phyloP scores from a whole-genome alignment of 2,888 invertebrate species.

The Apantesis nais region DNA sequence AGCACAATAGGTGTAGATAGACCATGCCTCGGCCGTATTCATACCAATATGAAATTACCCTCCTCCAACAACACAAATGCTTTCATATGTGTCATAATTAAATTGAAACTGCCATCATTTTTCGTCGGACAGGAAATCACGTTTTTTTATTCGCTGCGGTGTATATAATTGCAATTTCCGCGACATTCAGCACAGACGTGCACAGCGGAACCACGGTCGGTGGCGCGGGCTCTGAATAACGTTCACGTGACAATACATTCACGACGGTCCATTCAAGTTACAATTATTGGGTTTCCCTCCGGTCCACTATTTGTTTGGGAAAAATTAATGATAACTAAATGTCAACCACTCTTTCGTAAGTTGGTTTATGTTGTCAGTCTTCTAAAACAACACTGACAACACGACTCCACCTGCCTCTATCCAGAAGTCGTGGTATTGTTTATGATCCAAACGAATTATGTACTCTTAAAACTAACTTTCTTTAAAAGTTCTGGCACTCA shows the following conservation, averaged over 20 bases:
- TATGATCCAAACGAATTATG: not conserved
- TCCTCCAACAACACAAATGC: conserved; percentile 4
- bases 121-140: conserved; percentile 32
- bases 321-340: not conserved
- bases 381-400: not conserved
- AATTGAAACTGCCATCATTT: conserved; percentile 22
- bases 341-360: not conserved
- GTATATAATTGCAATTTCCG: conserved; percentile 37
- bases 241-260: conserved; percentile 11
- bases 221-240: conserved; percentile 3
- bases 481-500: not conserved
- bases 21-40: not conserved
- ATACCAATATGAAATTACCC: conserved; percentile 13
- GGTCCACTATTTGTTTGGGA: not conserved
- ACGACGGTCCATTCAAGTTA: conserved; percentile 4
- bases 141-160: conserved; percentile 30
- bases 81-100: conserved; percentile 16
- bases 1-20: not conserved
- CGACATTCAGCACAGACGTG: conserved; percentile 11
- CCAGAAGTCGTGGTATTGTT: not conserved
- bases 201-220: conserved; percentile 36
- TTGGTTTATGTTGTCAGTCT: not conserved
- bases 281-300: conserved; percentile 11
- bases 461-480: not conserved
- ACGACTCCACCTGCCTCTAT: not conserved